Base-by-base conservation (phyloP, 2,797 vertebrate species). In the Lutjanus argentimaculatus region DNA sequence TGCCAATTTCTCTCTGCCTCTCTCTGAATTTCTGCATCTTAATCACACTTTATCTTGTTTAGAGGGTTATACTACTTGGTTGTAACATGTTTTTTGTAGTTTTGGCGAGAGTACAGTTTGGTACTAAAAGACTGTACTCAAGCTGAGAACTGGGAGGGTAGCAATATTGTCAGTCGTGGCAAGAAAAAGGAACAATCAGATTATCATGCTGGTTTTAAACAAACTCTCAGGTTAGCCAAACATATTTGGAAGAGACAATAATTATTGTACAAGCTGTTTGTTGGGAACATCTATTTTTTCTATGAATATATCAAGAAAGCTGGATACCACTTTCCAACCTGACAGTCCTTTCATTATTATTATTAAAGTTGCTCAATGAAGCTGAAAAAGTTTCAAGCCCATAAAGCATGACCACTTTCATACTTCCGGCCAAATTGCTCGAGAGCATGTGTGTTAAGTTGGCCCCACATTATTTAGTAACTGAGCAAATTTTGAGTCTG, bases 21-120 rank as follows among this genome's bases (percentile, higher is more conserved):
- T 49, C n/a, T 77, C 10, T 46, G 30, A n/a, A 80, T 84, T 30
- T 74, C 43, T 80, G 71, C 76, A 61, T 75, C 61, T 30, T 81
- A 77, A 81, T 85, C 67, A 42, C 36, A 12, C 53, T 71, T 75
- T 52, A 75, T 82, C 57, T 66, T 42, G 3, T 43, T 79, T 48
- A 40, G 63, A 58, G 46, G 59, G 76, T 82, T 55, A 40, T 46
- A 80, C 65, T 45, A 17, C 22, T 45, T 51, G 30, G 46, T 81
- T 66, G 42, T 7, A 58, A n/a, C 14, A 19, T 51, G 42, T 49
- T 62, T 77, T 53, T 46, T 53, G 49, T 13, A 9, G 3, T 52
- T 79, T 68, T 52, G 51, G 43, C 62, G 15, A 57, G 56, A 45
- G 42, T 63, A 36, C 10, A 58, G 11, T 55, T 56, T 42, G 9